phyloP scores from a whole-genome alignment of 2,113 vertebrate genomes.

The Desmodus rotundus region DNA sequence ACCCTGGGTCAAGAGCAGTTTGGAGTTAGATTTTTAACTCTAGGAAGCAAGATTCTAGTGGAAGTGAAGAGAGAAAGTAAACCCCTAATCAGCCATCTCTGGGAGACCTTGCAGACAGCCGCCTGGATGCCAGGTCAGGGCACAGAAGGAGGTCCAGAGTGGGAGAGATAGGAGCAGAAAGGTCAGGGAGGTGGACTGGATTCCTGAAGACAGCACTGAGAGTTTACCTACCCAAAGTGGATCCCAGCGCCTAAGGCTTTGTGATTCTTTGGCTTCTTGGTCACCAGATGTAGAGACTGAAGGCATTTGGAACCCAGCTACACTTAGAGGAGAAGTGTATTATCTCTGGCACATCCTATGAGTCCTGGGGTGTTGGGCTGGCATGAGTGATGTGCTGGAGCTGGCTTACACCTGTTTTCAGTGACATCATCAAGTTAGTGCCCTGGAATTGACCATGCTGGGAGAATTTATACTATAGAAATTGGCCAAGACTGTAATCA shows the following conservation, averaged over 20 bases:
- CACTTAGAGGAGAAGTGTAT: neutral
- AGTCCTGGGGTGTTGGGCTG: neutral
- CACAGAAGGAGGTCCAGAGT: neutral
- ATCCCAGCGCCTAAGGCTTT: neutral
- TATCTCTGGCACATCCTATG: neutral
- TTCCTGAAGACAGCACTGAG: neutral
- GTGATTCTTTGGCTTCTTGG: neutral
- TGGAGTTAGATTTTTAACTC: neutral
- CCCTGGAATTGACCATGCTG: neutral
- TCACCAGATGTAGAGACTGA: neutral
- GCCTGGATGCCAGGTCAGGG: neutral
- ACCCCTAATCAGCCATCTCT: too few relatives aligned
- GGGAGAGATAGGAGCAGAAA: neutral
- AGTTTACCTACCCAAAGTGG: neutral
- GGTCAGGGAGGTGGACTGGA: neutral
- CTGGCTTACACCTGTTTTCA: neutral
- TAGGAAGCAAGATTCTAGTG: neutral
- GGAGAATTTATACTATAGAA: neutral
- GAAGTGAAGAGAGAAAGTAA: neutral
- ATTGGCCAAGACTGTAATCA: neutral
- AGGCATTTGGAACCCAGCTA: neutral
- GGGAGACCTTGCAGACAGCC: neutral
- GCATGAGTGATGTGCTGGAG: neutral
- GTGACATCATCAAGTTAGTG: neutral
- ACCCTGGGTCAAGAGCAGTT: neutral